Evolutionary conservation across 2,113 vertebrate genomes (phyloP).

Genomic region (Chitala chitala): DNA sequence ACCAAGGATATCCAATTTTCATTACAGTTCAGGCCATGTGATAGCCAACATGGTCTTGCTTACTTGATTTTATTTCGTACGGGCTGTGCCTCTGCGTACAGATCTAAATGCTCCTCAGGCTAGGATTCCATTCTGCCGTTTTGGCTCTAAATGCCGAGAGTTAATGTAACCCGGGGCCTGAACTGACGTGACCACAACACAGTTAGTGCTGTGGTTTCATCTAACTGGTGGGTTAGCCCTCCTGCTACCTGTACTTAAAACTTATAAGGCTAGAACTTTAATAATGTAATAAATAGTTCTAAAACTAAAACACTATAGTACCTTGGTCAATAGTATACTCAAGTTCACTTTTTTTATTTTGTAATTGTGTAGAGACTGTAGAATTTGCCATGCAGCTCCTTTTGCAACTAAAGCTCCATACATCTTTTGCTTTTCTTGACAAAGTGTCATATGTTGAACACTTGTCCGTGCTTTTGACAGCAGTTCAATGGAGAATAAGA

Average conservation of each 20-base stretch:
- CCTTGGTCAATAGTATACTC: too few relatives aligned
- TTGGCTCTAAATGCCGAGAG: background rate
- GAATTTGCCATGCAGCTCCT: background rate
- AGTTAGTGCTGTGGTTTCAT: background rate
- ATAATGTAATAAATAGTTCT: background rate
- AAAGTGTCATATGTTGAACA: background rate
- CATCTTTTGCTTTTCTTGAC: background rate
- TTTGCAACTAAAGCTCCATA: background rate
- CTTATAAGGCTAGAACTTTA: background rate
- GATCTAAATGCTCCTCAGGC: background rate
- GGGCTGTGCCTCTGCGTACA: background rate
- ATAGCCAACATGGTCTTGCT: background rate
- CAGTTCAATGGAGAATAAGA: too few relatives aligned
- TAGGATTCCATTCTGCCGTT: background rate
- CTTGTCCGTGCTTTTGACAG: constrained; percentile 4
- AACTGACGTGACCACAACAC: background rate
- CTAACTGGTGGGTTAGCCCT: background rate
- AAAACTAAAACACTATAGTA: background rate
- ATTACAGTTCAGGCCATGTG: background rate
- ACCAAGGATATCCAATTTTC: too few relatives aligned
- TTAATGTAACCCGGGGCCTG: background rate
- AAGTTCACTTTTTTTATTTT: too few relatives aligned
- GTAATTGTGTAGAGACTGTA: too few relatives aligned
- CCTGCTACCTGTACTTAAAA: background rate
- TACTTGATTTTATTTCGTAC: background rate